Percentiles rank a stretch among this genome's conserved stretches.
Conservation (phyloP, 1,140 invertebrate genomes). For the Hyles euphorbiae region DNA sequence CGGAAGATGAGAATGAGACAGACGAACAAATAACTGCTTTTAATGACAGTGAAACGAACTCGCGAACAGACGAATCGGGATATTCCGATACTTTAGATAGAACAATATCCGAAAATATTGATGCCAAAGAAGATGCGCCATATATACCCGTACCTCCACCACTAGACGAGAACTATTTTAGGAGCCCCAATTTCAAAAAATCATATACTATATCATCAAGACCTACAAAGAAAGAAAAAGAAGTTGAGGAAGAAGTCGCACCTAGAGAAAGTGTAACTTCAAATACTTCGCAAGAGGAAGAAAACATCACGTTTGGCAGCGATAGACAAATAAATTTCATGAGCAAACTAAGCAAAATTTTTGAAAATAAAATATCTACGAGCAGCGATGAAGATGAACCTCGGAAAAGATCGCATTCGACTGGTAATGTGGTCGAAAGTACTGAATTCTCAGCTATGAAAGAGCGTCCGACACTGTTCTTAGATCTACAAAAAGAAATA, state of each 20-base stretch:
- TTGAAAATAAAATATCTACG: constrained; percentile 48
- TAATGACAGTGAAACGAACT: constrained; percentile 61
- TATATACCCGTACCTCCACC: constrained; percentile 58
- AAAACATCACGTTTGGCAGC: constrained; percentile 58
- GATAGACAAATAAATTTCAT: constrained; percentile 62
- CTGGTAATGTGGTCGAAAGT: constrained; percentile 44
- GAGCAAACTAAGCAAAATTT: constrained; percentile 57
- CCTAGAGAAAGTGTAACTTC: constrained; percentile 56
- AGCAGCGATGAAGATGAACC: constrained; percentile 42
- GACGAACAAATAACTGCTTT: constrained; percentile 47
- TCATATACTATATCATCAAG: constrained; percentile 46
- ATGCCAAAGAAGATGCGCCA: constrained; percentile 40
- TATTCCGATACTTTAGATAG: constrained; percentile 67
- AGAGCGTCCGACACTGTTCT: constrained; percentile 40
- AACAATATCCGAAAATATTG: constrained; percentile 40
- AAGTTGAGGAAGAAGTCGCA: constrained; percentile 32
- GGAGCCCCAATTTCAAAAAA: constrained; percentile 50
- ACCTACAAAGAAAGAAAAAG: constrained; percentile 32
- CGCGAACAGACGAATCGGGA: constrained; percentile 62
- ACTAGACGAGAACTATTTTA: constrained; percentile 54
- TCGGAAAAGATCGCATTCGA: constrained; percentile 51
- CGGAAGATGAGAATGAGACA: constrained; percentile 28
- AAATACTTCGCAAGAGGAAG: constrained; percentile 48
- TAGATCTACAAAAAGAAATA: constrained; percentile 56
- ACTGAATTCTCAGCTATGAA: constrained; percentile 29